Conservation (phyloP, 2,888 invertebrate species). For the Phytoseiulus persimilis region DNA sequence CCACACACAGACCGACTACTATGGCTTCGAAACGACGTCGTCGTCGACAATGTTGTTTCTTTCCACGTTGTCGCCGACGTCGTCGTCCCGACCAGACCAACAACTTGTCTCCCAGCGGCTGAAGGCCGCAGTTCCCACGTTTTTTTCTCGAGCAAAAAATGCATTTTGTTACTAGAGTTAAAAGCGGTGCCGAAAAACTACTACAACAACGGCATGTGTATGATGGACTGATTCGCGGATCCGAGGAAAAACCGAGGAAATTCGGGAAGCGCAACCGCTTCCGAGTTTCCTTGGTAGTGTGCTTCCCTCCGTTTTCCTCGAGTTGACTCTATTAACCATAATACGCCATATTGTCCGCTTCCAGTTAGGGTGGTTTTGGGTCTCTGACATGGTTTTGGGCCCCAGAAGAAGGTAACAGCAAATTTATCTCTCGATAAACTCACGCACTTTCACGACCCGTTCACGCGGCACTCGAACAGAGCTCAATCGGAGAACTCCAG, state of each 20-base stretch:
- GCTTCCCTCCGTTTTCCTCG: too few species aligned
- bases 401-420: too few species aligned
- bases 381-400: background rate
- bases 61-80: background rate
- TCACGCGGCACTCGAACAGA: too few species aligned
- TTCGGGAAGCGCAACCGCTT: background rate
- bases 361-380: background rate
- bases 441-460: background rate
- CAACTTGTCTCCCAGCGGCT: background rate
- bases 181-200: background rate
- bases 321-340: background rate
- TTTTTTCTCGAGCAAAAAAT: slow-evolving; percentile 5
- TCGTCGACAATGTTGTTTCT: background rate
- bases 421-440: background rate
- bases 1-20: background rate
- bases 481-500: too few species aligned
- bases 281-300: background rate
- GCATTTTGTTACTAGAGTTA: background rate
- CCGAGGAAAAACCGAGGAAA: background rate
- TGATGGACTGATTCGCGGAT: background rate
- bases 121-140: background rate
- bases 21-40: background rate
- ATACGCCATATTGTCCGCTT: background rate
- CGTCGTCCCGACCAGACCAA: background rate
- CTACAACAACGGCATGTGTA: background rate